Base-by-base conservation (phyloP, 2,888 invertebrate species). In the Leuctra nigra region DNA sequence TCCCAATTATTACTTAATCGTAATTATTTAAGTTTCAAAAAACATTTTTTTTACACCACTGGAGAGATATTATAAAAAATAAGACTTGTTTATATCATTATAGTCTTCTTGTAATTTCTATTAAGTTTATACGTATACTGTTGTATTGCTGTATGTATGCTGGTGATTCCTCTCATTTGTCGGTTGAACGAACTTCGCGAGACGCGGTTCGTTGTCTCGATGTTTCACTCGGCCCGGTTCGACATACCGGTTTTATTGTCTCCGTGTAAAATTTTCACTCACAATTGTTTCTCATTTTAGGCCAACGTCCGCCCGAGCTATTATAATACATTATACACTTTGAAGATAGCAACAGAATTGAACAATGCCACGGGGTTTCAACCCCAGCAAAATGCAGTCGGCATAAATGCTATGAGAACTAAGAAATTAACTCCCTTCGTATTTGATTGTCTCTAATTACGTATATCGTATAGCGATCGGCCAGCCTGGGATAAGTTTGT, bases 401-500 rank as follows among this genome's bases (percentile, higher is more conserved):
- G 52, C 20, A 44, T 33, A 25, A 14, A n/a, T n/a, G n/a, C n/a
- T n/a, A n/a, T 52, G n/a, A 29, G 18, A 33, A 33, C 22, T 52
- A 29, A 25, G 24, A 39, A 35, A 33, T 25, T 11, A 29, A 25
- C n/a, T 35, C 50, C 6, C 50, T 35, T 35, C 20, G 18, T 9
- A 22, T 29, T 16, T 61, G 61, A 61, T 61, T 61, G 61, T 61
- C 61, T 46, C 44, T 56, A 56, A 58, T 59, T 59, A 61, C 61
- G 59, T 61, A 61, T 56, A 54, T 59, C 59, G 57, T 61, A 48
- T 58, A 60, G 47, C 56, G 36, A 22, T 38, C 24, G 44, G 44
- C 44, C 23, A 44, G 44, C 44, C 18, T n/a, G n/a, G n/a, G n/a
- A n/a, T n/a, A n/a, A n/a, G n/a, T n/a, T n/a, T n/a, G n/a, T n/a